Evolutionary conservation across 2,797 vertebrate species (phyloP).

Genomic region (Graptemys geographica): DNA sequence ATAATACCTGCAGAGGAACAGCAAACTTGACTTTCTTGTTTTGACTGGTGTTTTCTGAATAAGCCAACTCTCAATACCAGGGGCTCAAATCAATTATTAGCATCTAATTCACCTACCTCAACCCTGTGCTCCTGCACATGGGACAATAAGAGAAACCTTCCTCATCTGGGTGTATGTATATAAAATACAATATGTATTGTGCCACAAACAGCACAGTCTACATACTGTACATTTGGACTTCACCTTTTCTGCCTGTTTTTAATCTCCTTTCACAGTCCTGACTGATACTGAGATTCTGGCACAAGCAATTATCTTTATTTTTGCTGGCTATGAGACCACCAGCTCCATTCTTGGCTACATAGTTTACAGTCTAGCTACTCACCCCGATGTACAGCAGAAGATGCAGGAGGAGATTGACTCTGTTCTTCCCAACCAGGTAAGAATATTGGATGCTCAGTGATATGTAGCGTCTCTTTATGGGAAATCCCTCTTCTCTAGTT

Average conservation of each 20-base stretch:
- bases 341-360: conserved; percentile 32
- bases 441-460: rapidly evolving
- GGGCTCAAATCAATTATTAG: too few relatives aligned
- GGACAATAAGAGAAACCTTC: neutral
- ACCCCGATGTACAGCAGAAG: conserved; percentile 70
- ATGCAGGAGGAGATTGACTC: conserved; percentile 62
- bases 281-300: conserved; percentile 35
- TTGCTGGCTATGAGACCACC: conserved; percentile 72
- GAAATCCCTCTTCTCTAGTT: neutral
- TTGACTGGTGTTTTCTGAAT: neutral
- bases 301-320: conserved; percentile 70
- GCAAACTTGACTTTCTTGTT: neutral
- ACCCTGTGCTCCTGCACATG: neutral
- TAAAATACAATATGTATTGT: neutral
- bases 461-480: neutral
- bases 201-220: neutral
- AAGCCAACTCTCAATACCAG: neutral
- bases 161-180: neutral
- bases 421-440: conserved; percentile 68
- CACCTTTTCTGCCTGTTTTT: neutral
- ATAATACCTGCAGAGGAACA: neutral
- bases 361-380: conserved; percentile 25
- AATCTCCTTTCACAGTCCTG: conserved; percentile 53
- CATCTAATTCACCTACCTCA: neutral
- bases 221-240: neutral